Percentiles rank a stretch among this genome's conserved stretches.
phyloP scores from a whole-genome alignment of 2,113 vertebrate genomes.

The Chaetodon auriga region DNA sequence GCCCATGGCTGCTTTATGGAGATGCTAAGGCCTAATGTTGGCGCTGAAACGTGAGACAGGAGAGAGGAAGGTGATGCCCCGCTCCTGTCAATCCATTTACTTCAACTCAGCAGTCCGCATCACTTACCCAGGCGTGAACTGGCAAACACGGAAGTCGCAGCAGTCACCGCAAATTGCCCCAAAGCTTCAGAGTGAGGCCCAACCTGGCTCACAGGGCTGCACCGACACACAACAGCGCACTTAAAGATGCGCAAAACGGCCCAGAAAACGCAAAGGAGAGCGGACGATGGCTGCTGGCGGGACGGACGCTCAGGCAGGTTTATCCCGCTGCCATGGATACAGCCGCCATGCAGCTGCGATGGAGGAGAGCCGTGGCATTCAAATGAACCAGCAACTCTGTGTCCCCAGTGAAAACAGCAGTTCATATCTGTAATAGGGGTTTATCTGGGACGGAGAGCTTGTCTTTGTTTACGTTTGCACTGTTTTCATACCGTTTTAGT shows the following conservation, averaged over 20 bases:
- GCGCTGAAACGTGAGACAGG: conserved; percentile 9
- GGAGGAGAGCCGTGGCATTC: background rate
- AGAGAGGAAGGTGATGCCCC: background rate
- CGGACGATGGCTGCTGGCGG: background rate
- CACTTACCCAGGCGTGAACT: background rate
- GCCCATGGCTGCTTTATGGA: background rate
- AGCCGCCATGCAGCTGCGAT: background rate
- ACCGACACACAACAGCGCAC: fast-evolving
- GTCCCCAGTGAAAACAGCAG: too few species aligned
- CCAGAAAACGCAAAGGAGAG: background rate
- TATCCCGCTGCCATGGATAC: conserved; percentile 61
- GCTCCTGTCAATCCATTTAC: background rate
- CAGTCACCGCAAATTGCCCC: background rate
- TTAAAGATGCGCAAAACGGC: background rate
- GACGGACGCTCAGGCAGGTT: background rate
- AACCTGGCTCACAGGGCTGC: fast-evolving
- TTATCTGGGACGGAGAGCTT: background rate
- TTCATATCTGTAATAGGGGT: background rate
- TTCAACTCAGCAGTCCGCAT: background rate
- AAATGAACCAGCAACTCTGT: background rate
- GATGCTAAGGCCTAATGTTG: conserved; percentile 6
- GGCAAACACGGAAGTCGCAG: background rate
- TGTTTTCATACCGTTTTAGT: background rate
- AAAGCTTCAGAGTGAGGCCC: background rate
- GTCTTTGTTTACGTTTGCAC: background rate